phyloP scores from a whole-genome alignment of 2,113 vertebrate species.

The Polyodon spathula region DNA sequence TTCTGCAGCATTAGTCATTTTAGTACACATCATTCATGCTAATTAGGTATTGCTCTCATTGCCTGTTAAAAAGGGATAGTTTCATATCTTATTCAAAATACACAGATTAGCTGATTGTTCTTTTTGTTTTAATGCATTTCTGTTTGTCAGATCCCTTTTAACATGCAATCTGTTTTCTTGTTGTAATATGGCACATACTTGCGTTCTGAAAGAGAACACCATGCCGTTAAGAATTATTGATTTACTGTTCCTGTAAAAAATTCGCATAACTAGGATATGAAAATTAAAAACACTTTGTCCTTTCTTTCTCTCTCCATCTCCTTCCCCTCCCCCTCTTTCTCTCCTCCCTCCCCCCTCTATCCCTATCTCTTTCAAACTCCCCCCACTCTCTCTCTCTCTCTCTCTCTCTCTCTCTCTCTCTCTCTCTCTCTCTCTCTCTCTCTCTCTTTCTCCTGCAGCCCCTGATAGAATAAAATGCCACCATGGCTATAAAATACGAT shows the following conservation, averaged over 20 bases:
- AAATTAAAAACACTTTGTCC: too few relatives aligned
- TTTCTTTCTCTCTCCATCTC: too few relatives aligned
- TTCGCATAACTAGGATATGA: too few relatives aligned
- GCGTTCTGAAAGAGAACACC: too few relatives aligned
- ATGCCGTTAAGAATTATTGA: too few relatives aligned
- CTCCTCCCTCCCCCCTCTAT: too few relatives aligned
- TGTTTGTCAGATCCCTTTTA: conserved; percentile 43
- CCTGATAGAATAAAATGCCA: conserved; percentile 53
- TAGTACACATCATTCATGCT: conserved; percentile 58
- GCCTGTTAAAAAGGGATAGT: conserved; percentile 55
- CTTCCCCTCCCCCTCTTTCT: too few relatives aligned
- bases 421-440: conserved; percentile 48
- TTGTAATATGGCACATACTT: conserved; percentile 17
- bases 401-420: conserved; percentile 37
- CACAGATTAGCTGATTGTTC: conserved; percentile 54
- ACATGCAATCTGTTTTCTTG: conserved; percentile 53
- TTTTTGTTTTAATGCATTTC: conserved; percentile 39
- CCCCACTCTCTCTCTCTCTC: conserved; percentile 38
- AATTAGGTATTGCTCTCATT: conserved; percentile 53
- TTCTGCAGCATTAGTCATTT: conserved; percentile 63
- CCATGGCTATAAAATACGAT: conserved; percentile 55
- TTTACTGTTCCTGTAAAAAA: too few relatives aligned
- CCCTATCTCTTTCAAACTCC: too few relatives aligned
- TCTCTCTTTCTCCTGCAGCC: conserved; percentile 43
- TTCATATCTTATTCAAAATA: conserved; percentile 61